phyloP scores from a whole-genome alignment of 2,113 vertebrate genomes.

The Lontra canadensis region DNA sequence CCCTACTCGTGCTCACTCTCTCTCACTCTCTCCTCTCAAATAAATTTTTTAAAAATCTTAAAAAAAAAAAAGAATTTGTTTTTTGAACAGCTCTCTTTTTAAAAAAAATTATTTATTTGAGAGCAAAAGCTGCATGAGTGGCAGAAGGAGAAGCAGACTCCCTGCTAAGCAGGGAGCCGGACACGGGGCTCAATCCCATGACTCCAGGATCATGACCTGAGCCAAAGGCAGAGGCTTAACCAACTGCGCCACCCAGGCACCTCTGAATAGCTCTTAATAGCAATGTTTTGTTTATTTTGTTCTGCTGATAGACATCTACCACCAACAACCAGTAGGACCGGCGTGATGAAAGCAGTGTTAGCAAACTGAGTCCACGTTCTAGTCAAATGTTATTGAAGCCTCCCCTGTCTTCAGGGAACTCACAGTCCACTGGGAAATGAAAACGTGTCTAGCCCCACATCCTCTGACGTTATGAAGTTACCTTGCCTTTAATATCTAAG shows the following conservation, averaged over 20 bases:
- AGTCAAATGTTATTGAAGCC: background rate
- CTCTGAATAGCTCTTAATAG: background rate
- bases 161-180: no score
- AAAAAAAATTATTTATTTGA: no score
- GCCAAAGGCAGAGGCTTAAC: background rate
- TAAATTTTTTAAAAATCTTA: background rate
- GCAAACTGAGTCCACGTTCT: background rate
- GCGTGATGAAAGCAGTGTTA: background rate
- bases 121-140: no score
- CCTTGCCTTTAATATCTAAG: background rate
- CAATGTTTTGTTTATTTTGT: conserved; percentile 12
- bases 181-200: no score
- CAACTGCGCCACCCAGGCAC: background rate
- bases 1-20: background rate
- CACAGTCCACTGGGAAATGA: background rate
- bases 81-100: background rate
- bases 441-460: background rate
- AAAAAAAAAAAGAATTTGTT: background rate
- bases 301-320: background rate
- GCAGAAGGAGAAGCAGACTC: no score
- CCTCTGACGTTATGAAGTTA: background rate
- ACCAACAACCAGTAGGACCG: background rate
- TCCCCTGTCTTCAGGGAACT: background rate
- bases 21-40: background rate
- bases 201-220: background rate